Base-by-base conservation (phyloP, 2,113 vertebrate genomes). In the Hippocampus guttulatus region DNA sequence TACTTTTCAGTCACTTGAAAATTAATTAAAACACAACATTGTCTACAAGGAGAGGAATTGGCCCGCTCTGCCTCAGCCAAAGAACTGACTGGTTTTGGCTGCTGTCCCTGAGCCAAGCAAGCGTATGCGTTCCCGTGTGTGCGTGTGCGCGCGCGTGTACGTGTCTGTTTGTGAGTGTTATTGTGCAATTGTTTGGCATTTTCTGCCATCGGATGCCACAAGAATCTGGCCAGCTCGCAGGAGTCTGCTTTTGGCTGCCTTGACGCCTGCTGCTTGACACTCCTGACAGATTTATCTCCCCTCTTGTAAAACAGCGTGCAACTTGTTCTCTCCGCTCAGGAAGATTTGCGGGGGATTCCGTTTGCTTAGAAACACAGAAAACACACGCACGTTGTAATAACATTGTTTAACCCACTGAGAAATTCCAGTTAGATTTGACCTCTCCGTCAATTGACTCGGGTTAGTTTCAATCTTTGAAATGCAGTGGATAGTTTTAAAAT, bases 251-350 rank as follows among this genome's bases (percentile, higher is more conserved):
- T 77, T 81, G 83, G 88, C 79, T 71, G 84, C 75, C 66, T 64
- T 57, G 81, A 73, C 73, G 71, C 69, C 81, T 82, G 89, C 85
- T 81, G 88, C 80, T 85, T 78, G 85, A 81, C 75, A 88, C 80
- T 73, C 72, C 79, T 54, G 79, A 76, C 66, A 83, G 72, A 81
- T 85, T 89, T 78, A 72, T 85, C 86, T 60, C 80, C 69, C 54
- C 73, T 82, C 84, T 87, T 86, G 87, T 90, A 86, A 85, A 89
- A 89, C 83, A 88, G 84, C 80, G 64, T 74, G 81, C 69, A 66
- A 81, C 85, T 90, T 89, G 88, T 87, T 86, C 85, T 82, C 78
- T 80, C 57, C 1, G 67, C 76, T 80, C 87, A 80, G 75, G 73
- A 78, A 84, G 76, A 82, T 81, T 75, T 86, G 64, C 60, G 30